A percentile compares a stretch with the other conserved stretches of the same genome.
phyloP scores from a whole-genome alignment of 2,888 invertebrate genomes.

The Lasioglossum morio region DNA sequence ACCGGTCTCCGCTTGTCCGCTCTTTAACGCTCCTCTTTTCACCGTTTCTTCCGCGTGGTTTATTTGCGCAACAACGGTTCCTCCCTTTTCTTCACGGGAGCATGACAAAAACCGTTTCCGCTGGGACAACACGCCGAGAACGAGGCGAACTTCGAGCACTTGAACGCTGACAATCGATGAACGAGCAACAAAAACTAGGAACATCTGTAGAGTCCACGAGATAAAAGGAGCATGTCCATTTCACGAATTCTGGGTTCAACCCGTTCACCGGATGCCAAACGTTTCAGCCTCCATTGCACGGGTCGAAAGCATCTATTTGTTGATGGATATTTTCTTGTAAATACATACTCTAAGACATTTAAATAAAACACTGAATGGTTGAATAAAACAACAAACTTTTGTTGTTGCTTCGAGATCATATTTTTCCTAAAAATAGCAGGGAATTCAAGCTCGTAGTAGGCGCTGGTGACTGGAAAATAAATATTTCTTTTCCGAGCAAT shows the following conservation, averaged over 20 bases:
- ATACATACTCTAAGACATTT: background rate
- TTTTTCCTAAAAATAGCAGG: background rate
- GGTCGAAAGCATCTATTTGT: background rate
- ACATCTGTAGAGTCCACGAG: background rate
- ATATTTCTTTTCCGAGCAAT: background rate
- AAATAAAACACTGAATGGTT: background rate
- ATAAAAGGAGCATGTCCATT: background rate
- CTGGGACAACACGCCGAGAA: background rate
- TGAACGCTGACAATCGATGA: background rate
- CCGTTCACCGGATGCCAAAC: background rate
- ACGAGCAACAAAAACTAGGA: background rate
- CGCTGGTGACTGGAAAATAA: background rate
- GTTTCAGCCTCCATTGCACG: background rate
- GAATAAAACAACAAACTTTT: no score
- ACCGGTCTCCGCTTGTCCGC: background rate
- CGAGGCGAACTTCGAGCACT: background rate
- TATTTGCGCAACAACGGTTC: slow-evolving; percentile 2
- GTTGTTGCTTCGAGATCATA: background rate
- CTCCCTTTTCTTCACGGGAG: background rate
- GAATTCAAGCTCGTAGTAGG: background rate
- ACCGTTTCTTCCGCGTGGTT: background rate
- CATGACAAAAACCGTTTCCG: background rate
- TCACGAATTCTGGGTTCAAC: background rate
- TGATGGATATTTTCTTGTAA: background rate
- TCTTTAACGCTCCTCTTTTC: slow-evolving; percentile 23